Evolutionary conservation across 2,888 invertebrate species (phyloP).

Genomic region (Elgonia sp.): DNA sequence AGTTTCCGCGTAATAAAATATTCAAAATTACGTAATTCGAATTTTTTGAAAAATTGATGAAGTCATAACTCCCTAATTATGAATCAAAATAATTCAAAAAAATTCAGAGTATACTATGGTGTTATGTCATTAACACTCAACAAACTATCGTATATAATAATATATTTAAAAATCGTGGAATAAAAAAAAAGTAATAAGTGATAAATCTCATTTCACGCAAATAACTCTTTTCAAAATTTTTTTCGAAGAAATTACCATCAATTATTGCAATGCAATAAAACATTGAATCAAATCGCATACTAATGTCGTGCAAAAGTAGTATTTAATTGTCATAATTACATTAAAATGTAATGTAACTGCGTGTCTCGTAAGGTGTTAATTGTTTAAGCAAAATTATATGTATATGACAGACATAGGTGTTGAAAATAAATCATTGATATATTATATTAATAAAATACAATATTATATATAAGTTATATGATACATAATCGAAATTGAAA

Average conservation of each 20-base stretch:
- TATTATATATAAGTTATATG: not conserved
- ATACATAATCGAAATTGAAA: slow-evolving; percentile 13
- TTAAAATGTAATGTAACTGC: slow-evolving; percentile 32
- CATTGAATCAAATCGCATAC: slow-evolving; percentile 14
- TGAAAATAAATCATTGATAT: not conserved
- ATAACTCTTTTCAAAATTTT: not conserved
- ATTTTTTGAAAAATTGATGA: no score
- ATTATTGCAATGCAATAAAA: slow-evolving; percentile 32
- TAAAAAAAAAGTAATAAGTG: not conserved
- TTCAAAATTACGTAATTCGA: no score
- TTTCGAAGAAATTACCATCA: not conserved
- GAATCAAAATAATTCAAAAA: no score
- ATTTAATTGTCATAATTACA: slow-evolving; percentile 38
- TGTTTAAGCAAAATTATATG: slow-evolving; percentile 39
- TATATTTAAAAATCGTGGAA: not conserved
- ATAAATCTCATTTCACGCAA: not conserved
- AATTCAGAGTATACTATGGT: not conserved
- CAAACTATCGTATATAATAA: not conserved
- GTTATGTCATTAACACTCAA: not conserved
- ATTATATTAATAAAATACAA: slow-evolving; percentile 12
- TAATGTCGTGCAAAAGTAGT: slow-evolving; percentile 26
- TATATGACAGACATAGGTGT: slow-evolving; percentile 12
- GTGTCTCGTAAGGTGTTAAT: slow-evolving; percentile 35
- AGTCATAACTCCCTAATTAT: no score
- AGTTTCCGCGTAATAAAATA: no score